Evolutionary conservation across 2,797 vertebrate species (phyloP).

Genomic region (Phoebastria nigripes): DNA sequence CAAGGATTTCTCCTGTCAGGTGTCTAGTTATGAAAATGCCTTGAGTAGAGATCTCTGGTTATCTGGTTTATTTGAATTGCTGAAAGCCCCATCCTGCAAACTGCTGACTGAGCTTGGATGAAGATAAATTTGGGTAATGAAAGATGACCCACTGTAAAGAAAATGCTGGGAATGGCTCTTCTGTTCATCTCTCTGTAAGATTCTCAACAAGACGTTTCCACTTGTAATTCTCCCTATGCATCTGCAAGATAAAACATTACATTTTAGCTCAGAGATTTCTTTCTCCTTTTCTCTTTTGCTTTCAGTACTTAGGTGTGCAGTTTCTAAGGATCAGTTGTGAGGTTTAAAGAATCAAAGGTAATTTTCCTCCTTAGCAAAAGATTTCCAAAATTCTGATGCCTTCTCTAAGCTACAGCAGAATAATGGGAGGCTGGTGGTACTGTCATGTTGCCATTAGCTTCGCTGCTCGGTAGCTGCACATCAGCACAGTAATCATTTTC

Average conservation of each 20-base stretch:
- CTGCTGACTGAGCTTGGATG: conserved; percentile 4
- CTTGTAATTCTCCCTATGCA: conserved; percentile 1
- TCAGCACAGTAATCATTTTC: conserved; percentile 87
- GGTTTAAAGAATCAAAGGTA: not conserved
- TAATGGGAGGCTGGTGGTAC: conserved; percentile 28
- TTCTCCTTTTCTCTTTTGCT: conserved; percentile 13
- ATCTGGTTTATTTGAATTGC: not conserved
- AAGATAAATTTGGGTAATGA: conserved; percentile 2
- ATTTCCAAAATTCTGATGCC: conserved; percentile 11
- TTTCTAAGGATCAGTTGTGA: conserved; percentile 8
- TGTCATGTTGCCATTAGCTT: conserved; percentile 71
- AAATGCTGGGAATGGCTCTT: conserved; percentile 1
- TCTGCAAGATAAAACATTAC: not conserved
- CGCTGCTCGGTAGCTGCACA: conserved; percentile 77
- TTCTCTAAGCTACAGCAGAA: conserved; percentile 12
- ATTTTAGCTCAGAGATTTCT: not conserved
- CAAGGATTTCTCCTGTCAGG: conserved; percentile 1
- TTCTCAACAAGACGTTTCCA: not conserved
- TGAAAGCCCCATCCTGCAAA: not conserved
- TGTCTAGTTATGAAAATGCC: not conserved
- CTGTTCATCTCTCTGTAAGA: not conserved
- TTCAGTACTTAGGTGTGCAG: not conserved
- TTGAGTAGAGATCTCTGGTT: not conserved
- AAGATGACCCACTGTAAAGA: not conserved
- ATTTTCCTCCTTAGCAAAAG: not conserved